These are phyloP conservation scores for Zaprionus obscuricornis DNA, from an alignment of 2,888 invertebrate species.

Conservation along the genomic window DNA sequence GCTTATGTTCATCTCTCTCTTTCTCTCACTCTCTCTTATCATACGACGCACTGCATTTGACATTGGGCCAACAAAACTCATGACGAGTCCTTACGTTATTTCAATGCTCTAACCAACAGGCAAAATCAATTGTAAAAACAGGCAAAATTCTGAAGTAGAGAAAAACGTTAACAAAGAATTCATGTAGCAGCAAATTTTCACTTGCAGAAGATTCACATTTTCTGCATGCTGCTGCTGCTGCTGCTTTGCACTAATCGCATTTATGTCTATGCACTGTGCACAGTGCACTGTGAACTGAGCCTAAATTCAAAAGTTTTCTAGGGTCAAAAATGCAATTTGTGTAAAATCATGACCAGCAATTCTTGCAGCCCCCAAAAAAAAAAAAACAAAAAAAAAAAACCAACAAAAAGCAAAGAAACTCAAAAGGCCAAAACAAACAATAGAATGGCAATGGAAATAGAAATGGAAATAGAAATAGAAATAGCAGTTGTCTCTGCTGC, in stretches of 20 bases:
- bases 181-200: too few species aligned
- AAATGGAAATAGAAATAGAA: too few species aligned
- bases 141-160: too few species aligned
- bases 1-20: conserved; percentile 21
- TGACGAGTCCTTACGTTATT: too few species aligned
- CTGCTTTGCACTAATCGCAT: conserved; percentile 58
- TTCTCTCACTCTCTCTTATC: conserved; percentile 30
- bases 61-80: conserved; percentile 43
- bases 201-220: too few species aligned
- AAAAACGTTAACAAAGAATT: neutral
- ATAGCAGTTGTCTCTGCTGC: too few species aligned
- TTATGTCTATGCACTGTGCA: too few species aligned
- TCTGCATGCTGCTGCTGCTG: too few species aligned
- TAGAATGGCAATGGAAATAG: conserved; percentile 35
- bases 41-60: conserved; percentile 22
- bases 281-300: conserved; percentile 25
- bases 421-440: conserved; percentile 34
- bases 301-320: conserved; percentile 26
- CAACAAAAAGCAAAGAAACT: conserved; percentile 18
- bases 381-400: conserved; percentile 5
- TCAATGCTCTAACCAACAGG: too few species aligned
- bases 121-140: too few species aligned
- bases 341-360: conserved; percentile 52
- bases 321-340: conserved; percentile 66
- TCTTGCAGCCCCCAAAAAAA: conserved; percentile 18